Conservation (phyloP, 2,113 vertebrate genomes). For the Chauna torquata region DNA sequence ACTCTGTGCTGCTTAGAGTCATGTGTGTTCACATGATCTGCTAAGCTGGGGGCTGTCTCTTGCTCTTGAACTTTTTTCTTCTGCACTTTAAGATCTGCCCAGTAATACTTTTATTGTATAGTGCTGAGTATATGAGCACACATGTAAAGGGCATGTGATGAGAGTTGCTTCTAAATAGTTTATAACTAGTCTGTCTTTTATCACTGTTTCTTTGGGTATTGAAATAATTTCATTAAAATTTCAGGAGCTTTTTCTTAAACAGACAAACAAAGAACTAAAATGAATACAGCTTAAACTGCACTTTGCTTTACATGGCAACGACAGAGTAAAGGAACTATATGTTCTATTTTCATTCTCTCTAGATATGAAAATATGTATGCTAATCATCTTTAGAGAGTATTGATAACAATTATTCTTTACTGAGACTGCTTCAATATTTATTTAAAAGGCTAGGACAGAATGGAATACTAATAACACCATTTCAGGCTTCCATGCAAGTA, state of each 20-base stretch:
- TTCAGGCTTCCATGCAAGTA: neutral
- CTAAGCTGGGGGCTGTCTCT: constrained; percentile 33
- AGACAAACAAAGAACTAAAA: neutral
- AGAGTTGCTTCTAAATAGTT: neutral
- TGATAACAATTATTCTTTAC: neutral
- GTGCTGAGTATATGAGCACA: neutral
- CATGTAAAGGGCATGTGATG: neutral
- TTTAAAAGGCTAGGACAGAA: neutral
- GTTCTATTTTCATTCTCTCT: neutral
- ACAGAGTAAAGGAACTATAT: neutral
- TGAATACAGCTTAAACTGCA: neutral
- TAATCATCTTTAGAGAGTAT: neutral
- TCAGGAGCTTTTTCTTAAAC: neutral
- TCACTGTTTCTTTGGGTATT: neutral
- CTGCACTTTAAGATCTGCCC: neutral
- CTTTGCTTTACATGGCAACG: neutral
- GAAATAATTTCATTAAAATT: neutral
- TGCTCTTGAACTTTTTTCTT: constrained; percentile 40
- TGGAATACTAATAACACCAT: neutral
- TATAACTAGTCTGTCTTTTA: neutral
- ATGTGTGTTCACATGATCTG: constrained; percentile 54
- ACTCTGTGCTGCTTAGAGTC: constrained; percentile 20
- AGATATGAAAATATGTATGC: neutral
- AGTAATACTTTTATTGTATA: constrained; percentile 30
- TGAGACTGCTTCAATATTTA: neutral